Evolutionary conservation across 2,888 invertebrate species (phyloP), one percentile per base, ranked within the genome.

Genomic region (Lasioglossum morio): DNA sequence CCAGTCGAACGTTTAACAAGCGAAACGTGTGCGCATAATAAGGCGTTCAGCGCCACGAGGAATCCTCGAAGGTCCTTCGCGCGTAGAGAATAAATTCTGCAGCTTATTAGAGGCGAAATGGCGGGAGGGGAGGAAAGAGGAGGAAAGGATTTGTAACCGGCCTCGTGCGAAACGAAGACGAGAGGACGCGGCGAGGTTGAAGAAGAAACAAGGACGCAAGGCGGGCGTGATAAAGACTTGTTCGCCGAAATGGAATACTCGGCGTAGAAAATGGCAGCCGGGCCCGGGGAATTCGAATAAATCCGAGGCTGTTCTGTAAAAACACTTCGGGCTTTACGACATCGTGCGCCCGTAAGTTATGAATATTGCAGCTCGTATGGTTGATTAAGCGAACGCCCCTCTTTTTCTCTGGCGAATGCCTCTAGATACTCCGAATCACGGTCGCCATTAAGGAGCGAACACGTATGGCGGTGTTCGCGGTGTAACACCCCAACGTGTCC

Each of bases 321-420:
- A 83, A 75, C 75, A 70, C 30, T 30, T 2, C 8, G 34, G 34
- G 78, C 80, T 87, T 87, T 84, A 87, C 84, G 87, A 88, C 85
- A 87, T 82, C 87, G 80, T 80, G 46, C 78, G 53, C 23, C 69
- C 69, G 19, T 88, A 85, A 88, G 78, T 88, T 88, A 87, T 85
- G 88, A 88, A 87, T 82, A 88, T 88, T 88, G 78, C 85, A 60
- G 81, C 79, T 76, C 87, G 84, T 84, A 77, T 78, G 79, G 77
- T 82, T 88, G 88, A 88, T 87, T 87, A 82, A 88, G 82, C 82
- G 73, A 75, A 76, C 79, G 87, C 82, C 72, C 77, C 69, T 73
- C 82, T 80, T 72, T 80, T 74, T 80, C 79, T 77, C 27, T 23
- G 23, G 23, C 2, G 23, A 23, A 53, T 23, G 23, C 23, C 23